A percentile compares a stretch with the other conserved stretches of the same genome.
Evolutionary conservation across 2,888 invertebrate species (phyloP).

Genomic region (Archips crataeganus): DNA sequence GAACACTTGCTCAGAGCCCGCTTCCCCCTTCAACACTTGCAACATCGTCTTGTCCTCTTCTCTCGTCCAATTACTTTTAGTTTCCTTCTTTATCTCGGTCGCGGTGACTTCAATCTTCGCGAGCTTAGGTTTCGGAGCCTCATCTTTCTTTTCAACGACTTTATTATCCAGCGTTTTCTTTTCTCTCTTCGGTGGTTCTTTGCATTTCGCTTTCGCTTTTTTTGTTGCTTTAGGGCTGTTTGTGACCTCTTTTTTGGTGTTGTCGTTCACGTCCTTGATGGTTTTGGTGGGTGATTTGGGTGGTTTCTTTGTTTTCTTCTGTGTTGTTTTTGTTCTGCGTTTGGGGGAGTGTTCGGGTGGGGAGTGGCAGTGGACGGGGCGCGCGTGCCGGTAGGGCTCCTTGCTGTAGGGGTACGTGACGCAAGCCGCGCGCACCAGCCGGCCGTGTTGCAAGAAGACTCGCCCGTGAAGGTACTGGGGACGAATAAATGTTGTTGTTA

Average conservation of each 20-base stretch:
- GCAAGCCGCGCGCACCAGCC: slow-evolving; percentile 88
- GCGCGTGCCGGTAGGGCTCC: slow-evolving; percentile 77
- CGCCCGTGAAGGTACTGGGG: slow-evolving; percentile 91
- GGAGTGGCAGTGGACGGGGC: slow-evolving; percentile 65
- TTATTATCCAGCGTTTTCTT: slow-evolving; percentile 52
- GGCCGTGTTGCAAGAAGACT: slow-evolving; percentile 90
- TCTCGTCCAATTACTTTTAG: slow-evolving; percentile 88
- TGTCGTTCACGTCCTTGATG: slow-evolving; percentile 75
- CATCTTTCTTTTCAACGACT: slow-evolving; percentile 54
- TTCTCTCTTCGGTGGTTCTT: slow-evolving; percentile 56
- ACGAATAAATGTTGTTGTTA: slow-evolving; percentile 48
- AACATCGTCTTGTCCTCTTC: slow-evolving; percentile 94
- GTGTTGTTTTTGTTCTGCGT: slow-evolving; percentile 65
- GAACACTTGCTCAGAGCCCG: slow-evolving; percentile 88
- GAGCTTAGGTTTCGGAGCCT: slow-evolving; percentile 58
- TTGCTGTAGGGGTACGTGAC: slow-evolving; percentile 83
- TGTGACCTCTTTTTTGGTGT: slow-evolving; percentile 67
- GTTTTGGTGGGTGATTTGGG: slow-evolving; percentile 76
- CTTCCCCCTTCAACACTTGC: slow-evolving; percentile 90
- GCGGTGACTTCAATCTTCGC: slow-evolving; percentile 64
- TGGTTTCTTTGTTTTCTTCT: slow-evolving; percentile 71
- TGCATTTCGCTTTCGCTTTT: slow-evolving; percentile 56
- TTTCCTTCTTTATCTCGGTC: slow-evolving; percentile 51
- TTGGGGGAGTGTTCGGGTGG: slow-evolving; percentile 70
- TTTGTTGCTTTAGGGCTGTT: slow-evolving; percentile 60